phyloP scores from a whole-genome alignment of 2,888 invertebrate species.

The Agriopis leucophaearia region DNA sequence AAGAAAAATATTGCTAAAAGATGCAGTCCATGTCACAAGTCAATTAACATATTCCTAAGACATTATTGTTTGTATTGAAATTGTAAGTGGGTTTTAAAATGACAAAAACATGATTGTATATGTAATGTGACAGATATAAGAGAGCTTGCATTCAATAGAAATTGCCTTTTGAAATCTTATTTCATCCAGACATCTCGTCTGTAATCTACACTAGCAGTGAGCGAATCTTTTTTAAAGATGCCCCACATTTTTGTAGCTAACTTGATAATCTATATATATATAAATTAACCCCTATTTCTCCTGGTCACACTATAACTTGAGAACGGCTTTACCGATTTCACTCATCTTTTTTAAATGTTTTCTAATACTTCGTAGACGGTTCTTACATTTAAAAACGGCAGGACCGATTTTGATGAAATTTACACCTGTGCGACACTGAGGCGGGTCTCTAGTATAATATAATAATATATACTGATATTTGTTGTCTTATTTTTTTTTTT shows the following conservation, averaged over 20 bases:
- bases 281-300: no score
- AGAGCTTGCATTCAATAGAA: background rate
- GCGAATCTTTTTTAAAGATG: background rate
- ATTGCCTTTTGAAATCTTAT: slow-evolving; percentile 1
- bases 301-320: no score
- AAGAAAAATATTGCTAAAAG: background rate
- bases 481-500: no score
- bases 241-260: background rate
- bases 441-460: no score
- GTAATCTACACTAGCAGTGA: background rate
- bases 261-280: no score
- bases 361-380: no score
- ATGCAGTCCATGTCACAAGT: background rate
- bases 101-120: slow-evolving; percentile 3
- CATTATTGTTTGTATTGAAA: background rate
- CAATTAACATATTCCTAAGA: background rate
- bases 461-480: no score
- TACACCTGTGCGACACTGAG: no score
- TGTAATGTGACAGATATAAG: background rate
- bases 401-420: no score
- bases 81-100: background rate
- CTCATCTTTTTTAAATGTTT: no score
- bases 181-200: slow-evolving; percentile 6
- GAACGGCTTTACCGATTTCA: no score
- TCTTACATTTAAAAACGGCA: no score